Base-by-base conservation (phyloP, 2,888 invertebrate species). In the Notodonta dromedarius region DNA sequence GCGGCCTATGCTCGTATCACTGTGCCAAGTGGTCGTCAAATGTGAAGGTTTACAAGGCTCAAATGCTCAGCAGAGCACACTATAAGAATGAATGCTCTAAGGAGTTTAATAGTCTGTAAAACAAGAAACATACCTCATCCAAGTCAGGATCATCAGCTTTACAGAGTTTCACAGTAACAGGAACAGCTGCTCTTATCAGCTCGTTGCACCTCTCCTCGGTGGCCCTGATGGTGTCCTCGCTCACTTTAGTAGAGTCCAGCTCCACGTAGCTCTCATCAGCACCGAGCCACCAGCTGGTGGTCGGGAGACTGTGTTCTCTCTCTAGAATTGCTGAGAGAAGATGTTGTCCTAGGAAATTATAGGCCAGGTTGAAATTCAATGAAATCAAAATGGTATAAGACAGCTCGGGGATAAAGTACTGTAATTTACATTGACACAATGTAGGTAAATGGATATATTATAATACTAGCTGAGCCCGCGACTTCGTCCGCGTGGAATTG, bases 261-360 rank as follows among this genome's bases (percentile, higher is more conserved):
- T 98, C 98, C 58, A 98, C 95, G 77, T 96, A 94, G 4, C 96
- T 96, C 51, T 95, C 95, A 0, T 96, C 96, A 55, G 95, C 95
- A 0, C 97, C 98, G 0, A 97, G 91, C 96, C 96, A 97, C 97
- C 97, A 97, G 2, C 97, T 96, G 0, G 96, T 96, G 6, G 98
- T 98, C 0, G 94, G 87, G 63, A 95, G 94, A 12, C 94, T 94
- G 86, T 94, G 96, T 76, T 96, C 94, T 32, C 93, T 91, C 73
- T 97, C 96, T 46, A 97, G 94, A 56, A 98, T 87, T 0, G 97
- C 97, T 12, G 97, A 96, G 32, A 98, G 94, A 40, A 98, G 93
- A 87, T 98, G 98, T 82, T 98, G 98, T 0, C 96, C 96, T 96
- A 24, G 77, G n/a, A 63, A 39, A 69, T 50, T 56, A 56, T 14